Evolutionary conservation across 2,888 invertebrate species (phyloP), one percentile per base, ranked within the genome.

Genomic region (Thecocarcelia acutangulata): DNA sequence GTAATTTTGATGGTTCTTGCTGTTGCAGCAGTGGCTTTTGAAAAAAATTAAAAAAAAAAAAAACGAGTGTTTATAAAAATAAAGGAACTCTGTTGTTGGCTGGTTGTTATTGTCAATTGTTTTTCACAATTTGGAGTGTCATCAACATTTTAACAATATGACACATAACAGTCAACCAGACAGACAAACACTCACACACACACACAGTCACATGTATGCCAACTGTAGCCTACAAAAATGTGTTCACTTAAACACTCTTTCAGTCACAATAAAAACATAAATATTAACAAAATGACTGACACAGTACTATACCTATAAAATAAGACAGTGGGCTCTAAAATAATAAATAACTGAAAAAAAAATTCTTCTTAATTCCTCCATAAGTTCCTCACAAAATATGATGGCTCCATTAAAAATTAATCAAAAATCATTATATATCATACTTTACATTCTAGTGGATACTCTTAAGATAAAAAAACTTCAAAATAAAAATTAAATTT

Each of bases 81-180:
- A 61, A 69, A 69, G 54, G 54, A 52, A 61, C 70, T 46, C 21
- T 48, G 72, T 66, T 75, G 80, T 64, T 76, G 72, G 58, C 54
- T 76, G 64, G 28, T 74, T 78, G 74, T 70, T 82, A 78, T 82
- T 82, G 82, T 82, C 82, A 82, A 78, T 82, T 82, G 82, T 82
- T 82, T 82, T 82, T 74, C 82, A 82, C 74, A 82, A 75, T 82
- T 82, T 82, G 66, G 78, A 82, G 82, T 82, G 78, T 82, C 82
- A 82, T 82, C 82, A 82, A 78, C 82, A 82, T 78, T 82, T 82
- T 78, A 82, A 82, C 82, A 82, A 82, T 78, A 70, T 75, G 82
- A 78, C 78, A 82, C 78, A 82, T 74, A 70, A 69, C 69, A 78
- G 64, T 78, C 64, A 50, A 48, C 40, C 54, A 42, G 59, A 63